Evolutionary conservation across 2,113 vertebrate genomes (phyloP).

Genomic region (Gulo gulo): DNA sequence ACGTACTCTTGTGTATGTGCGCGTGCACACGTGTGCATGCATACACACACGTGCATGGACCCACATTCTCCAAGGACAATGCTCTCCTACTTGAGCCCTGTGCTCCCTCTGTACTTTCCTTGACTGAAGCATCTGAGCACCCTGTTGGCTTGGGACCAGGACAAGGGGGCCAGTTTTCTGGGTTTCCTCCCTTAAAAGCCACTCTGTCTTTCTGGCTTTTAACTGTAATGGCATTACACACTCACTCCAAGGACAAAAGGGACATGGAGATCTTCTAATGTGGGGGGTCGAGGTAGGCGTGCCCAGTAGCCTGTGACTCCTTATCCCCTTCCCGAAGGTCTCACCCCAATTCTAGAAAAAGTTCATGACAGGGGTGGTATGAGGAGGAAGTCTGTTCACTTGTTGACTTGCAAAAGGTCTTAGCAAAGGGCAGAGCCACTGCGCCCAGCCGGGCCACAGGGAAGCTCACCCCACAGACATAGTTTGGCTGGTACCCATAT

Average conservation of each 20-base stretch:
- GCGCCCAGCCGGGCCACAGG: not conserved
- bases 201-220: not conserved
- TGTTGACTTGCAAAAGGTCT: not conserved
- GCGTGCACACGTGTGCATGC: accelerated
- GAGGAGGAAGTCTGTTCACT: not conserved
- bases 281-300: not conserved
- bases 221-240: not conserved
- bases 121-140: not conserved
- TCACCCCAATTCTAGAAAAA: not conserved
- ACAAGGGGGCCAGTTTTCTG: not conserved
- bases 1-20: not conserved
- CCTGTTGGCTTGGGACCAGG: not conserved
- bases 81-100: not conserved
- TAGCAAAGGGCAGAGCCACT: not conserved
- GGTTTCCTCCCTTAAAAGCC: not conserved
- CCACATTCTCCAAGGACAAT: not conserved
- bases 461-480: too few species aligned
- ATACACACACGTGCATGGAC: too few species aligned
- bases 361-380: not conserved
- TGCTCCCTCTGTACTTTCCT: not conserved
- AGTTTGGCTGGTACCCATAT: accelerated
- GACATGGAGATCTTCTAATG: not conserved
- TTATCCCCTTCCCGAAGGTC: not conserved
- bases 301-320: not conserved
- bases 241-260: not conserved